phyloP scores from a whole-genome alignment of 1,140 invertebrate species.

The Drosophila arawakana region DNA sequence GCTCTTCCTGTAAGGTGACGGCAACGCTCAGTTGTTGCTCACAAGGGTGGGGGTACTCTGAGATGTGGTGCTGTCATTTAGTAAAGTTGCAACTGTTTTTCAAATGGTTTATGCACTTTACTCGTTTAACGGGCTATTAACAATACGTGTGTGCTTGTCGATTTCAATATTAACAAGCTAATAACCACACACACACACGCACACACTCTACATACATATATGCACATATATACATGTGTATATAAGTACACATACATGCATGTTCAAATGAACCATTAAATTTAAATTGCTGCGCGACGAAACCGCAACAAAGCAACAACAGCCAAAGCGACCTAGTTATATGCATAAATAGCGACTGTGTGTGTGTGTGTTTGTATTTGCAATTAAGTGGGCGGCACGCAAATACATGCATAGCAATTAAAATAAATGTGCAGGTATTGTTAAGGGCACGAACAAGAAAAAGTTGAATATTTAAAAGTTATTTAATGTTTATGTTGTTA shows the following conservation, averaged over 20 bases:
- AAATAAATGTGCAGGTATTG: neutral
- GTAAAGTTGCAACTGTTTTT: slow-evolving; percentile 20
- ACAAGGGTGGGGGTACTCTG: neutral
- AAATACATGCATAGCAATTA: neutral
- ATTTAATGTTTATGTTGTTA: slow-evolving; percentile 25
- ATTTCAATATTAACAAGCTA: slow-evolving; percentile 22
- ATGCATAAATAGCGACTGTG: neutral
- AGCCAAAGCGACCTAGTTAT: slow-evolving; percentile 18
- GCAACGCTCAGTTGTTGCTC: neutral
- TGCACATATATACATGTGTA: neutral
- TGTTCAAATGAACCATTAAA: slow-evolving; percentile 17
- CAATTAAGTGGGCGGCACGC: slow-evolving; percentile 32
- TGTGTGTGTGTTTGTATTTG: slow-evolving; percentile 17
- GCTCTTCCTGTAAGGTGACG: neutral
- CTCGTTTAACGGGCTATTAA: slow-evolving; percentile 11
- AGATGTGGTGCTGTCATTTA: neutral
- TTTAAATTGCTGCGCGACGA: slow-evolving; percentile 26
- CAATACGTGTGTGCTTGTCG: slow-evolving; percentile 3
- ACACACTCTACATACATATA: neutral
- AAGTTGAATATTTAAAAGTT: neutral
- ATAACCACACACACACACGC: neutral
- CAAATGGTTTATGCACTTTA: slow-evolving; percentile 13
- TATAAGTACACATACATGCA: neutral
- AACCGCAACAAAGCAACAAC: slow-evolving; percentile 25
- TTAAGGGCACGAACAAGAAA: neutral